Evolutionary conservation across 2,113 vertebrate species (phyloP), one percentile per base, ranked within the genome.

Genomic region (Riparia riparia): DNA sequence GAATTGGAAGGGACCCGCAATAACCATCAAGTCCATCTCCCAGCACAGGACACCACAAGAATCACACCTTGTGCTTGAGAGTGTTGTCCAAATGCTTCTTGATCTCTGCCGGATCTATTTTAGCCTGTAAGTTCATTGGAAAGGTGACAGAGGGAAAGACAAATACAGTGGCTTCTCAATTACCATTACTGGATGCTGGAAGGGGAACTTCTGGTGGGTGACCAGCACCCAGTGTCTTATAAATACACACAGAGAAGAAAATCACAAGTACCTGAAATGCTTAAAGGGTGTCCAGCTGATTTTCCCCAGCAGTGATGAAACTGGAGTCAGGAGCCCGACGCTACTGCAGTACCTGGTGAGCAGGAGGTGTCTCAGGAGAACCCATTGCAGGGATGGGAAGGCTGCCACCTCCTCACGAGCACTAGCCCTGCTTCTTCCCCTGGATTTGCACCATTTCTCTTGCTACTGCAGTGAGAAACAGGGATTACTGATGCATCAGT

Each of bases 381-480:
- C 2, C 1, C 19, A 6, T 1, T 26, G 54, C 31, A 37, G 78
- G 1, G 7, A 11, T 0, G 0, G 66, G 19, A 31, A 39, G 19
- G 68, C 68, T 76, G n/a, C 34, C 0, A 1, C 10, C 8, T 24
- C 39, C 19, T 76, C 21, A 5, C 0, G 0, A 42, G 26, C 26
- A 12, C 68, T 5, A 17, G 10, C 19, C 37, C 20, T 20, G 9
- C 42, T 76, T 9, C 53, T 56, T 49, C 7, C 32, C 32, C 39
- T 0, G 2, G 14, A 24, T 68, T 83, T 29, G 50, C 25, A 44
- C 21, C 18, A 10, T 26, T 68, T 41, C 37, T 66, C 44, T 29
- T 25, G 49, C 53, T 42, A 12, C 3, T 14, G 63, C 66, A 42
- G 25, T 14, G 8, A 42, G 58, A 78, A 66, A 34, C 7, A 1